Conservation (phyloP, 2,113 vertebrate species). For the Falcunculus frontatus region DNA sequence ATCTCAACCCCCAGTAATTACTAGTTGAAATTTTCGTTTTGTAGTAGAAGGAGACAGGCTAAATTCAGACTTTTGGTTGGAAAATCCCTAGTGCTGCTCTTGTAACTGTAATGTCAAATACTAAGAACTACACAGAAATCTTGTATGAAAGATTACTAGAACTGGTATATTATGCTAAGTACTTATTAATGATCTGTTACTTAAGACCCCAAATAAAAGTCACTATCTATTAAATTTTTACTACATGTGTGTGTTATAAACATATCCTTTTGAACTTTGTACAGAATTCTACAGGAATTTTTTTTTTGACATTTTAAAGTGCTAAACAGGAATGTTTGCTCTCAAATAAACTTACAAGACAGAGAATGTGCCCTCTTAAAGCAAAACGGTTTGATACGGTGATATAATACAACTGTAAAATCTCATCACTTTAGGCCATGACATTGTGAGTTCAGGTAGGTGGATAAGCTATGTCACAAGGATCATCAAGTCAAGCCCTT, state of each 20-base stretch:
- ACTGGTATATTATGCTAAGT: background rate
- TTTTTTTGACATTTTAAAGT: background rate
- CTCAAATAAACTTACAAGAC: background rate
- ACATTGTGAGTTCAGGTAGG: background rate
- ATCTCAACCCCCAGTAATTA: background rate
- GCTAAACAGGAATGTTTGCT: background rate
- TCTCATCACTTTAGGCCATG: background rate
- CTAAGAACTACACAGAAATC: background rate
- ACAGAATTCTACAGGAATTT: background rate
- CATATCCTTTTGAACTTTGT: background rate
- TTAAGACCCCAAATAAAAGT: background rate
- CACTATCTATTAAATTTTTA: background rate
- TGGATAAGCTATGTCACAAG: background rate
- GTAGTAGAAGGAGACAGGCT: background rate
- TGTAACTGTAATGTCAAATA: background rate
- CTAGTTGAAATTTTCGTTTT: background rate
- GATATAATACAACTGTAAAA: background rate
- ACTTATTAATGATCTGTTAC: background rate
- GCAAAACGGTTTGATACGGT: background rate
- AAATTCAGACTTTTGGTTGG: background rate
- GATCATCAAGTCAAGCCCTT: background rate
- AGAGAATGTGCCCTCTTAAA: background rate
- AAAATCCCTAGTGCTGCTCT: background rate
- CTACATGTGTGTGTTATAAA: background rate
- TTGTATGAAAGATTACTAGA: background rate